Percentiles rank a stretch among this genome's conserved stretches.
These are phyloP conservation scores for Eupeodes luniger DNA, from an alignment of 2,888 invertebrate species.

Conservation along the genomic window DNA sequence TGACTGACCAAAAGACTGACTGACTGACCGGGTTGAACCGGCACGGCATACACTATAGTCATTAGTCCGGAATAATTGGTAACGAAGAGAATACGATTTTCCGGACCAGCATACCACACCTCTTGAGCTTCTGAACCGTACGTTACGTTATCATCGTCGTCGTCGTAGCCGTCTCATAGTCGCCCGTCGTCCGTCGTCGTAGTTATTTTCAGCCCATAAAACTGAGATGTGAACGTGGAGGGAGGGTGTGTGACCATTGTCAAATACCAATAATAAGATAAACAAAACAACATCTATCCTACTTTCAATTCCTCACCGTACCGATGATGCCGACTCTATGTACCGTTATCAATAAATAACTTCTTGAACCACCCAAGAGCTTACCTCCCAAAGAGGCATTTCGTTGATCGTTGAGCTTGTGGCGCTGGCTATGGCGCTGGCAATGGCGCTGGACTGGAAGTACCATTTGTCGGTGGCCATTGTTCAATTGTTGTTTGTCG, in stretches of 20 bases:
- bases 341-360: slow-evolving; percentile 75
- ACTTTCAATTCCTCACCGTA: slow-evolving; percentile 28
- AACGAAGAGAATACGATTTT: slow-evolving; percentile 62
- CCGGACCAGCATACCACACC: slow-evolving; percentile 6
- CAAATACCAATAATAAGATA: neutral
- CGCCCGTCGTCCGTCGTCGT: neutral
- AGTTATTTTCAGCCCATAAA: neutral
- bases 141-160: neutral
- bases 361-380: slow-evolving; percentile 67
- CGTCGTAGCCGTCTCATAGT: neutral
- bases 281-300: slow-evolving; percentile 41
- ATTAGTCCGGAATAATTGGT: slow-evolving; percentile 72
- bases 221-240: neutral
- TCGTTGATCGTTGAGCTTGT: neutral
- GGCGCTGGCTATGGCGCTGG: neutral
- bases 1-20: neutral
- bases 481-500: slow-evolving; percentile 66
- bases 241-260: slow-evolving; percentile 39
- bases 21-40: neutral
- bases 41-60: slow-evolving; percentile 34
- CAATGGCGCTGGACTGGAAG: neutral
- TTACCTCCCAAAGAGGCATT: slow-evolving; percentile 35
- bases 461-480: slow-evolving; percentile 22
- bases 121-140: slow-evolving; percentile 15
- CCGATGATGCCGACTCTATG: slow-evolving; percentile 11